Conservation (phyloP, 2,113 vertebrate species). For the Piprites chloris region DNA sequence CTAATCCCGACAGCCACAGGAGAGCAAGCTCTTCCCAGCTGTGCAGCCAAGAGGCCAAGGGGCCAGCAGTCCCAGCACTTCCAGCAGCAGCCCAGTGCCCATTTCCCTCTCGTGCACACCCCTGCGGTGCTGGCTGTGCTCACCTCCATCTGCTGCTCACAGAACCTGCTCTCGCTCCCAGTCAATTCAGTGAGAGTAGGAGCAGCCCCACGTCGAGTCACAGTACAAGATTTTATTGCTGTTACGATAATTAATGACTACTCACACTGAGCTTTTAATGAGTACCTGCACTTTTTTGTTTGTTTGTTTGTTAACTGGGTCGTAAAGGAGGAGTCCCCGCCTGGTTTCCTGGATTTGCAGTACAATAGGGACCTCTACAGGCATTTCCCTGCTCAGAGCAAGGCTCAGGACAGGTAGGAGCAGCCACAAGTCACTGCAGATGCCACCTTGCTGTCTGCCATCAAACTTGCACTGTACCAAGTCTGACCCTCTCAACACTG, state of each 20-base stretch:
- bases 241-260: background rate
- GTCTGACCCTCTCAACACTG: background rate
- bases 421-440: background rate
- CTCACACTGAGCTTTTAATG: slow-evolving; percentile 9
- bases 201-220: background rate
- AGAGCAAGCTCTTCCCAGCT: background rate
- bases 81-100: background rate
- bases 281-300: background rate
- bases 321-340: background rate
- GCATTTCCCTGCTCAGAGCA: background rate
- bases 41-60: background rate
- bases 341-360: background rate
- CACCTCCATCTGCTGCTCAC: background rate
- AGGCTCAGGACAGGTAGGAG: rapidly evolving
- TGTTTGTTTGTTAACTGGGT: background rate
- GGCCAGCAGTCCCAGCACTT: background rate
- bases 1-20: rapidly evolving
- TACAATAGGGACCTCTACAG: slow-evolving; percentile 49
- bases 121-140: background rate
- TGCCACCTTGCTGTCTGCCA: background rate
- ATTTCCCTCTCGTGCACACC: background rate
- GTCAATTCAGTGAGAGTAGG: slow-evolving; percentile 2
- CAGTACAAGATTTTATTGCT: background rate
- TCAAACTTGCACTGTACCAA: too few relatives aligned
- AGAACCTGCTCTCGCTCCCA: background rate